Percentiles rank a stretch among this genome's conserved stretches.
Conservation (phyloP, 2,888 invertebrate genomes). For the Pinctada fucata region DNA sequence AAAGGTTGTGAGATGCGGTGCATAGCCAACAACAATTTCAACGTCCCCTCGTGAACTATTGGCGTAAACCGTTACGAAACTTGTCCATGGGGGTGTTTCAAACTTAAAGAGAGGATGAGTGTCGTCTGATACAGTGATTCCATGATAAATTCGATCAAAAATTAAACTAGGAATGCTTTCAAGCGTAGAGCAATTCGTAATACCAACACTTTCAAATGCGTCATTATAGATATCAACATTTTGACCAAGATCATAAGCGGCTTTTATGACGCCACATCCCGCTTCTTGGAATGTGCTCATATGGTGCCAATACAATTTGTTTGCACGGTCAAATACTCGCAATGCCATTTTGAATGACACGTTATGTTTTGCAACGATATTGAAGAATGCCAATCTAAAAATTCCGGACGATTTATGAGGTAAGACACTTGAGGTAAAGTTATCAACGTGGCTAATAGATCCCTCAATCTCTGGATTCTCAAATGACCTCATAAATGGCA, state of each 20-base stretch:
- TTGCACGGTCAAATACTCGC: slow-evolving; percentile 55
- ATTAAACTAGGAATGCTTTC: slow-evolving; percentile 45
- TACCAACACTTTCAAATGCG: slow-evolving; percentile 56
- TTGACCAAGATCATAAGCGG: slow-evolving; percentile 56
- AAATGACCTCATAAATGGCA: slow-evolving; percentile 54
- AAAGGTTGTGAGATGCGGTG: neutral
- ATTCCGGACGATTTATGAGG: slow-evolving; percentile 61
- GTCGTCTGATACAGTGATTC: slow-evolving; percentile 42
- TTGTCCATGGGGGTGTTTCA: slow-evolving; percentile 42
- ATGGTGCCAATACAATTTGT: slow-evolving; percentile 59
- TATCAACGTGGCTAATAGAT: slow-evolving; percentile 51
- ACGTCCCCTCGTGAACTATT: neutral
- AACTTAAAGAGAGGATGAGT: slow-evolving; percentile 51
- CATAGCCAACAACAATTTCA: neutral
- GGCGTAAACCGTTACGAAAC: slow-evolving; percentile 11
- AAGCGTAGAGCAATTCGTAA: slow-evolving; percentile 51
- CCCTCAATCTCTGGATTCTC: slow-evolving; percentile 53
- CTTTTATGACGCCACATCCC: slow-evolving; percentile 58
- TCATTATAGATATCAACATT: slow-evolving; percentile 42
- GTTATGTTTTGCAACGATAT: slow-evolving; percentile 45
- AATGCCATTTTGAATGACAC: slow-evolving; percentile 49
- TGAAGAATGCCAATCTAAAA: slow-evolving; percentile 54
- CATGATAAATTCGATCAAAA: slow-evolving; percentile 39
- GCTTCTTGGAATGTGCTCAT: slow-evolving; percentile 49
- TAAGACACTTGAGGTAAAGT: slow-evolving; percentile 47